These are phyloP conservation scores for Diorhabda sublineata DNA, from an alignment of 1,140 invertebrate genomes.

Conservation along the genomic window DNA sequence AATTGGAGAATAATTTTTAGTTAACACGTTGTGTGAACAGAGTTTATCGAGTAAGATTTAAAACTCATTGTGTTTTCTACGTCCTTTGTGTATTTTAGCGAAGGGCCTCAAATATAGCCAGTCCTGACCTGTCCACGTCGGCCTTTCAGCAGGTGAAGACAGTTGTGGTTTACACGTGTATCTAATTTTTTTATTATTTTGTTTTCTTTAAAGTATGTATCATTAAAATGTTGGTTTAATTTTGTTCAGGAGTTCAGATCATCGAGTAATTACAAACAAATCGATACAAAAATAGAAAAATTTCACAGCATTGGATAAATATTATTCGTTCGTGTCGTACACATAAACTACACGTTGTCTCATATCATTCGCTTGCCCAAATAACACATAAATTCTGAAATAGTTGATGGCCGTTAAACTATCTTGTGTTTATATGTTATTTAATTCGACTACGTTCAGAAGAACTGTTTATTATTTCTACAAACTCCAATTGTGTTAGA, in stretches of 20 bases:
- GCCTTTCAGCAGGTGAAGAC: no score
- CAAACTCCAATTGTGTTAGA: background rate
- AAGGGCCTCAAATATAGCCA: no score
- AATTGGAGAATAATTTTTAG: no score
- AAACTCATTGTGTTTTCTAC: no score
- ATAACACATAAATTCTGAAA: constrained; percentile 13
- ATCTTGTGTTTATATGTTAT: constrained; percentile 14
- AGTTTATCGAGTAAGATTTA: no score
- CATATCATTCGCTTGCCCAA: constrained; percentile 12
- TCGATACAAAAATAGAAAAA: constrained; percentile 10
- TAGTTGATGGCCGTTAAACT: constrained; percentile 11
- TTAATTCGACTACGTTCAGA: constrained; percentile 4
- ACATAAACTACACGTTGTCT: constrained; percentile 14
- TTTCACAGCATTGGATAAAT: constrained; percentile 6
- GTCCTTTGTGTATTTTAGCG: no score
- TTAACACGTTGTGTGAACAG: no score
- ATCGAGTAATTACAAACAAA: constrained; percentile 3
- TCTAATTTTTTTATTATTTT: no score
- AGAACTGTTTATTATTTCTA: background rate
- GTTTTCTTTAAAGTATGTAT: no score
- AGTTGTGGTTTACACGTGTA: no score
- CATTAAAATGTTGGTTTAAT: no score
- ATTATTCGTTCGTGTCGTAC: constrained; percentile 10
- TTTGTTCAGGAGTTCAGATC: background rate
- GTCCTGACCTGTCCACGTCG: no score